Percentiles rank a stretch among this genome's conserved stretches.
These are phyloP conservation scores for Argyresthia albistria DNA, from an alignment of 2,888 invertebrate species.

Conservation along the genomic window DNA sequence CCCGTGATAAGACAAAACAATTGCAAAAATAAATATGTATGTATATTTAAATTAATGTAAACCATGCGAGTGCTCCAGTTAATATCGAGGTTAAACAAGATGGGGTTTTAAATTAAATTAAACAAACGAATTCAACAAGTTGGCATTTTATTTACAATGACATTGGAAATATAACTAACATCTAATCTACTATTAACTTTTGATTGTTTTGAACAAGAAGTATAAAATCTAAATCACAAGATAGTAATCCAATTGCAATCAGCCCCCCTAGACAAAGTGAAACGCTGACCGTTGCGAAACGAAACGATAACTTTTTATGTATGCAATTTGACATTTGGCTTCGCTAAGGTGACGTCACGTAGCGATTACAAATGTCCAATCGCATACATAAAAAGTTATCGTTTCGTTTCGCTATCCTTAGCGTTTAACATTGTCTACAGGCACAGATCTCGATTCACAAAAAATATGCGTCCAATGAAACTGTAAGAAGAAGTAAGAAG, in stretches of 20 bases:
- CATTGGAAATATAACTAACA: slow-evolving; percentile 73
- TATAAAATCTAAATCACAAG: slow-evolving; percentile 73
- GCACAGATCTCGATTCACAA: slow-evolving; percentile 51
- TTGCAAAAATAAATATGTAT: neutral
- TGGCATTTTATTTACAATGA: slow-evolving; percentile 74
- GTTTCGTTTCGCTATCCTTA: no score
- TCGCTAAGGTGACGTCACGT: no score
- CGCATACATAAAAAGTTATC: no score
- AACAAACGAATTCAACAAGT: slow-evolving; percentile 56
- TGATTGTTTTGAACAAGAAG: slow-evolving; percentile 72
- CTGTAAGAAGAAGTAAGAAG: no score
- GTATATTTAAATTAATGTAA: neutral
- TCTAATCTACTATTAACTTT: slow-evolving; percentile 68
- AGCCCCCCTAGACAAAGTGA: no score
- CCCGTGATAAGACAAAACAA: no score
- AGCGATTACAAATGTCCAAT: no score
- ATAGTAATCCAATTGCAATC: slow-evolving; percentile 53
- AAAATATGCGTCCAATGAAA: slow-evolving; percentile 10
- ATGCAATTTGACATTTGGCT: no score
- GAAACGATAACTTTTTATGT: no score
- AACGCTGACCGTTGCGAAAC: no score
- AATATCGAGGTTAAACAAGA: neutral
- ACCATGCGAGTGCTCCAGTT: no score
- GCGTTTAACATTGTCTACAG: no score
- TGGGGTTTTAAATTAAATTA: slow-evolving; percentile 5